Percentiles rank a stretch among this genome's conserved stretches.
Conservation (phyloP, 2,888 invertebrate genomes). For the Phlogophora meticulosa region DNA sequence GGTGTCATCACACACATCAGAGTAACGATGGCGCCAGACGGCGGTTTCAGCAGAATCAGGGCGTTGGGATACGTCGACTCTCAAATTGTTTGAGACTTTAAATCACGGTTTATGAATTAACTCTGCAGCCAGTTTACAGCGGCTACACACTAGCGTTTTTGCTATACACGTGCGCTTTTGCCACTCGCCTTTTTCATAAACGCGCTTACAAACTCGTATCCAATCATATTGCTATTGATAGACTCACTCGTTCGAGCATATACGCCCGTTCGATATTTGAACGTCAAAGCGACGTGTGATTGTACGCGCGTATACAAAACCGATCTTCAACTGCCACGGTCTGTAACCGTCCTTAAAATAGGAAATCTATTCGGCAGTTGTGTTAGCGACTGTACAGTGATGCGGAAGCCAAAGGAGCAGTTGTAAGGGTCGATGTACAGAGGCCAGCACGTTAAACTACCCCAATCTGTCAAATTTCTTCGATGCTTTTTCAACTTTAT, state of each 20-base stretch:
- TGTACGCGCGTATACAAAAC: neutral
- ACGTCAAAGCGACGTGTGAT: too few relatives aligned
- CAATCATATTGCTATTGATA: neutral
- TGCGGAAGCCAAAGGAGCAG: conserved; percentile 35
- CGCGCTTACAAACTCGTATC: too few relatives aligned
- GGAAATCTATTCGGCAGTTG: conserved; percentile 30
- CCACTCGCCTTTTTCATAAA: neutral
- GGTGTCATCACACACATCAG: conserved; percentile 88
- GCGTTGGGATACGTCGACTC: conserved; percentile 79
- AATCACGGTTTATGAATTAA: conserved; percentile 18
- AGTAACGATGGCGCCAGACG: conserved; percentile 92
- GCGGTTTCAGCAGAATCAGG: conserved; percentile 92
- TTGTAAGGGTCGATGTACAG: conserved; percentile 27
- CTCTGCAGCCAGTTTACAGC: conserved; percentile 4
- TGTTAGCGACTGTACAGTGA: conserved; percentile 47
- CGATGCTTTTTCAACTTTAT: too few relatives aligned
- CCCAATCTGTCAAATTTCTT: too few relatives aligned
- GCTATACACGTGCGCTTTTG: neutral
- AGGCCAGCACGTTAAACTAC: too few relatives aligned
- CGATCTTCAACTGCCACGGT: neutral
- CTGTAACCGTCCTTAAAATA: neutral
- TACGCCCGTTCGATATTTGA: too few relatives aligned
- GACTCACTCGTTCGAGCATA: neutral
- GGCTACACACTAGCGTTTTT: neutral
- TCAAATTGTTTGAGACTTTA: conserved; percentile 39